Evolutionary conservation across 1,140 invertebrate genomes (phyloP).

Genomic region (Colletes latitarsis): DNA sequence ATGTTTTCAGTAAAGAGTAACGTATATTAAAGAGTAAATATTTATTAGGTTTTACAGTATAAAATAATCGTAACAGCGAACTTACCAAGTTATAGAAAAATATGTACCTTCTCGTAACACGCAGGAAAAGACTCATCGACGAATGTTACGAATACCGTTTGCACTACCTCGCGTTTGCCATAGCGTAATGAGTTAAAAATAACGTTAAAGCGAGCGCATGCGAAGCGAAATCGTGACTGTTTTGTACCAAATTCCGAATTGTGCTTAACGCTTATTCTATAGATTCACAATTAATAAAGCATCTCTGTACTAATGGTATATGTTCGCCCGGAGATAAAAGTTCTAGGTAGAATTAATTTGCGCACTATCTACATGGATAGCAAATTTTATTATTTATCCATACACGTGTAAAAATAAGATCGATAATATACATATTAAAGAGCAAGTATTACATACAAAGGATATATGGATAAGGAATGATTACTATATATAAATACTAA

Average conservation of each 20-base stretch:
- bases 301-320: no score
- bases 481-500: conserved; percentile 56
- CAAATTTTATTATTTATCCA: conserved; percentile 66
- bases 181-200: conserved; percentile 60
- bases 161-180: conserved; percentile 43
- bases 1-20: background rate
- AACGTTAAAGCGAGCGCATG: conserved; percentile 38
- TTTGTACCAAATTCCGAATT: conserved; percentile 10
- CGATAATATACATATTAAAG: conserved; percentile 59
- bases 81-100: conserved; percentile 36
- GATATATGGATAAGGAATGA: conserved; percentile 49
- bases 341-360: background rate
- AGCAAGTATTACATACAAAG: conserved; percentile 62
- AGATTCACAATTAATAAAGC: background rate
- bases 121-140: conserved; percentile 9
- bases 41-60: background rate
- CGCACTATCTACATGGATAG: conserved; percentile 42
- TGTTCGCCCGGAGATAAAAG: background rate
- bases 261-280: background rate
- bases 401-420: conserved; percentile 66
- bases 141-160: conserved; percentile 19
- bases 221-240: conserved; percentile 17
- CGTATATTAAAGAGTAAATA: background rate
- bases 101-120: background rate
- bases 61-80: conserved; percentile 1